Evolutionary conservation across 2,797 vertebrate species (phyloP), one percentile per base, ranked within the genome.

Genomic region (Esox masquinongy): DNA sequence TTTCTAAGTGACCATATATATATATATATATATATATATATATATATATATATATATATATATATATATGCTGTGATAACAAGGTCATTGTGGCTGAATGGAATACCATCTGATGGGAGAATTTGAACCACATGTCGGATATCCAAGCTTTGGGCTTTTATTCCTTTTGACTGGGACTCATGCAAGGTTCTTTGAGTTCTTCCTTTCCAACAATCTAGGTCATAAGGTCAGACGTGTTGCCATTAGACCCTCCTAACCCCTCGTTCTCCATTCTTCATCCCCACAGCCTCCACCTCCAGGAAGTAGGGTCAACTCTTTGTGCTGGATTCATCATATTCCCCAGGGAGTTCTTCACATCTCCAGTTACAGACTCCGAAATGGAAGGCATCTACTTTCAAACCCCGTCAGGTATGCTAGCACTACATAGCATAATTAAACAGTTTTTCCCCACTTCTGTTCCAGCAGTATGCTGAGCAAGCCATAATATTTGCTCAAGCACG

Each of bases 61-160:
- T 31, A 31, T 31, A 31, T 31, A n/a, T 19, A 70, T 49, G 6
- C 24, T 17, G 24, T 12, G 74, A 47, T 80, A 51, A 76, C 79
- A 64, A 74, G 80, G 22, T 71, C 31, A 82, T 39, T 85, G 80
- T 83, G 82, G 80, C 24, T 73, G 77, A 36, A 24, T 80, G 67
- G 79, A 82, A 85, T 79, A 86, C 74, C 77, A 14, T 74, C 74
- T 72, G 86, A 89, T 76, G 68, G 49, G 86, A 86, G 86, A 92
- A 92, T 91, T 88, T 76, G 84, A 92, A 90, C 89, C 91, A 91
- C 84, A 90, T 91, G 90, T 89, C 77, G 82, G 85, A 89, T 86
- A 90, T 88, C 79, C 84, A 88, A 85, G 85, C 86, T 86, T 84
- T 88, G 85, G 78, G 85, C 91, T 89, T 91, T 93, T 89, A 90